A percentile compares a stretch with the other conserved stretches of the same genome.
Conservation (phyloP, 2,888 invertebrate species). For the Lasioglossum zephyrum region DNA sequence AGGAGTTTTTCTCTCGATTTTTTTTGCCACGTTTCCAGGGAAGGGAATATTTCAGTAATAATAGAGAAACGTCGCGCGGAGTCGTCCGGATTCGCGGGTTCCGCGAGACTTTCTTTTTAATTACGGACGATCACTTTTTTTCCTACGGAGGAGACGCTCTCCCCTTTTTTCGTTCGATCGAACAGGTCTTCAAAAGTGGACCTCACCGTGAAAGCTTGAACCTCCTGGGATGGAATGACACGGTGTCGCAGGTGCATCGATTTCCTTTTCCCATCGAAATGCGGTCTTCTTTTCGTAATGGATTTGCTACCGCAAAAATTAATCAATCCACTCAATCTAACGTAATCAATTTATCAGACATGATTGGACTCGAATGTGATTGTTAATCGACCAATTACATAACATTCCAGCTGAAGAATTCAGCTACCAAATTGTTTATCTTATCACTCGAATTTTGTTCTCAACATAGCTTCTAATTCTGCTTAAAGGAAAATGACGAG, state of each 20-base stretch:
- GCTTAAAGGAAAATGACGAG: not conserved
- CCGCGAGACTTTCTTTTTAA: conserved; percentile 57
- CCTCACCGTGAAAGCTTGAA: conserved; percentile 57
- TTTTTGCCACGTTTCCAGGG: not conserved
- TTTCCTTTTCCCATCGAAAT: conserved; percentile 2
- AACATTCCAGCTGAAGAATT: not conserved
- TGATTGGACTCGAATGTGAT: not conserved
- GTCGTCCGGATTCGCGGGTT: not conserved
- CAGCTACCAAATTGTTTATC: not conserved
- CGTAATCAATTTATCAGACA: not conserved
- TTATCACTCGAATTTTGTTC: not conserved
- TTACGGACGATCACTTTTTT: conserved; percentile 33
- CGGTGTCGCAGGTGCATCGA: conserved; percentile 29
- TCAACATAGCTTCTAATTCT: not conserved
- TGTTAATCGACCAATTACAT: not conserved
- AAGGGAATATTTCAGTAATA: not conserved
- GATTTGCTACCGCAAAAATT: not conserved
- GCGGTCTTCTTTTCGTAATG: not conserved
- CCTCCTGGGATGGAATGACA: conserved; percentile 28
- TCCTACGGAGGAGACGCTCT: conserved; percentile 17
- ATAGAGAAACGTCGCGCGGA: not conserved
- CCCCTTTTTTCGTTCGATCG: conserved; percentile 27
- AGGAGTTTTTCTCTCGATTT: not conserved
- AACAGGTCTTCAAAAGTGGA: conserved; percentile 58
- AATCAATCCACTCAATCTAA: not conserved